These are phyloP conservation scores for Pandemis corylana DNA, from an alignment of 2,888 invertebrate genomes.

Conservation along the genomic window DNA sequence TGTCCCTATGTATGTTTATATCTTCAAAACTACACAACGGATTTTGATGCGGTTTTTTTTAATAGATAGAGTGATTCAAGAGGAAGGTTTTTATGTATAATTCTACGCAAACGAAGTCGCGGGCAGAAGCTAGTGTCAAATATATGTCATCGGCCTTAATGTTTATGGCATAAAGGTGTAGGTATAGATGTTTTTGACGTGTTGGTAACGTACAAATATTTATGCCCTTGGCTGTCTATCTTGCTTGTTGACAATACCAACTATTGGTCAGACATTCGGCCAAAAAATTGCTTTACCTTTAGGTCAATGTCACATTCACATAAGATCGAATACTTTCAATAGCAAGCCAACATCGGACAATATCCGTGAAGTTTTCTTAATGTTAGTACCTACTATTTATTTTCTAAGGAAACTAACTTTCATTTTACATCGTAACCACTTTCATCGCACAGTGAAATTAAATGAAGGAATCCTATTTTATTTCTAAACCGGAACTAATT, in stretches of 20 bases:
- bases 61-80: too few relatives aligned
- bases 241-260: neutral
- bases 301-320: neutral
- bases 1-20: too few relatives aligned
- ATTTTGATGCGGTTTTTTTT: too few relatives aligned
- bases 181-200: too few relatives aligned
- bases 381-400: neutral
- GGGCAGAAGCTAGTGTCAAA: too few relatives aligned
- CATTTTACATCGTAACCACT: neutral
- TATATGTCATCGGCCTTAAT: too few relatives aligned
- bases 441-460: neutral
- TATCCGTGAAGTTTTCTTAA: neutral
- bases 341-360: neutral
- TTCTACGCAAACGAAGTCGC: too few relatives aligned
- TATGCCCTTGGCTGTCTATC: neutral
- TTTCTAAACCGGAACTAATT: conserved; percentile 24
- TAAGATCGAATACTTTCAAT: neutral
- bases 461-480: neutral
- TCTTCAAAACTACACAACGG: too few relatives aligned
- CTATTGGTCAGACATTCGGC: neutral
- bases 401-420: neutral
- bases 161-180: too few relatives aligned
- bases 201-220: too few relatives aligned
- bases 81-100: too few relatives aligned
- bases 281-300: neutral